Conservation (phyloP, 2,113 vertebrate species). For the Oriolus oriolus region DNA sequence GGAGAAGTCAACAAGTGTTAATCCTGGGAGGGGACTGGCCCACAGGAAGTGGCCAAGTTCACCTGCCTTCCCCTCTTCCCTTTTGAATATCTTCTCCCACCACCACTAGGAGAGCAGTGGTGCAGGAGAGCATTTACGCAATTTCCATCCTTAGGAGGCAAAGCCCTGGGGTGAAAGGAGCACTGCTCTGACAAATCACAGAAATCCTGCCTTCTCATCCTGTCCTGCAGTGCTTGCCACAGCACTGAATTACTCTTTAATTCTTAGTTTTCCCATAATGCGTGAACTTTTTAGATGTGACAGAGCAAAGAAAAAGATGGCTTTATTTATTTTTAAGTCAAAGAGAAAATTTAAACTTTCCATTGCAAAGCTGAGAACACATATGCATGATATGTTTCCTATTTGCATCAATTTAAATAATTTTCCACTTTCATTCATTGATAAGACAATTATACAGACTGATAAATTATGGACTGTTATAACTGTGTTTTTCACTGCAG, state of each 20-base stretch:
- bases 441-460: not conserved
- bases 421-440: not conserved
- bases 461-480: not conserved
- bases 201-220: not conserved
- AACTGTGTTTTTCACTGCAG: not conserved
- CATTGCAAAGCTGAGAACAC: not conserved
- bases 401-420: not conserved
- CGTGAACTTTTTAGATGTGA: not conserved
- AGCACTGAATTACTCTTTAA: not conserved
- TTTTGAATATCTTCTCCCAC: not conserved
- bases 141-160: not conserved
- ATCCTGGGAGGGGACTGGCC: not conserved
- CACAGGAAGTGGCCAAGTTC: not conserved
- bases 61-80: not conserved
- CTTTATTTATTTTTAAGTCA: not conserved
- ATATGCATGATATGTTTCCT: not conserved
- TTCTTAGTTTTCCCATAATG: not conserved
- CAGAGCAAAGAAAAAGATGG: not conserved
- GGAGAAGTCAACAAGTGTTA: not conserved
- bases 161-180: not conserved
- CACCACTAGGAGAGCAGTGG: accelerated
- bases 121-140: not conserved
- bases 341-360: not conserved
- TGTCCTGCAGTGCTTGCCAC: not conserved
- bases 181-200: not conserved